Percentiles rank a stretch among this genome's conserved stretches.
Conservation (phyloP, 2,888 invertebrate species). For the Ectemnius cavifrons region DNA sequence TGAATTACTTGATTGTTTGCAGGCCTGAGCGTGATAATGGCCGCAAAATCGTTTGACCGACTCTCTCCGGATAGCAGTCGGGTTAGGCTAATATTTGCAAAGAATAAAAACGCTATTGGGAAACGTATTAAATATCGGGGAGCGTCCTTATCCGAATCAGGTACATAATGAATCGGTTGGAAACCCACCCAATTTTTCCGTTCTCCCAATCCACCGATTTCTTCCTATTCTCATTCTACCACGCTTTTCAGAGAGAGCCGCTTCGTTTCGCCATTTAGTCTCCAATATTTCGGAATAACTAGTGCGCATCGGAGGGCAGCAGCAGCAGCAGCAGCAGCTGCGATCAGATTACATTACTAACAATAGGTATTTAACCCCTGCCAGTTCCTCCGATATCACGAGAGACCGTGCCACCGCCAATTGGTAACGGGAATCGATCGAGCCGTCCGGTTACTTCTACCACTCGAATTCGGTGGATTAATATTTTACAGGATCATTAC, state of each 20-base stretch:
- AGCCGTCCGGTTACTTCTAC: constrained; percentile 2
- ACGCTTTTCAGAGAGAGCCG: too few relatives aligned
- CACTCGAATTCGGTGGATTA: constrained; percentile 23
- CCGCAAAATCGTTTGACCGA: constrained; percentile 29
- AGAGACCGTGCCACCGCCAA: constrained; percentile 1
- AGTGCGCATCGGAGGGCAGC: too few relatives aligned
- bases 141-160: too few relatives aligned
- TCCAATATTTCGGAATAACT: too few relatives aligned
- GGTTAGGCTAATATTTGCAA: not conserved
- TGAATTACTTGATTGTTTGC: constrained; percentile 54
- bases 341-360: constrained; percentile 2
- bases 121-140: too few relatives aligned
- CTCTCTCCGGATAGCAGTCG: not conserved
- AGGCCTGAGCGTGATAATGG: constrained; percentile 48
- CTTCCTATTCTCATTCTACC: too few relatives aligned
- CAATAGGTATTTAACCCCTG: too few relatives aligned
- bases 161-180: too few relatives aligned
- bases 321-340: not conserved
- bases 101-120: not conserved
- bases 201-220: too few relatives aligned
- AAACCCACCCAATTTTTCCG: too few relatives aligned
- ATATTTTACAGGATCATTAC: constrained; percentile 17
- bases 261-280: too few relatives aligned
- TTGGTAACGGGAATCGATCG: constrained; percentile 19
- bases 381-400: too few relatives aligned